Evolutionary conservation across 1,140 invertebrate genomes (phyloP).

Genomic region (Ephestia elutella): DNA sequence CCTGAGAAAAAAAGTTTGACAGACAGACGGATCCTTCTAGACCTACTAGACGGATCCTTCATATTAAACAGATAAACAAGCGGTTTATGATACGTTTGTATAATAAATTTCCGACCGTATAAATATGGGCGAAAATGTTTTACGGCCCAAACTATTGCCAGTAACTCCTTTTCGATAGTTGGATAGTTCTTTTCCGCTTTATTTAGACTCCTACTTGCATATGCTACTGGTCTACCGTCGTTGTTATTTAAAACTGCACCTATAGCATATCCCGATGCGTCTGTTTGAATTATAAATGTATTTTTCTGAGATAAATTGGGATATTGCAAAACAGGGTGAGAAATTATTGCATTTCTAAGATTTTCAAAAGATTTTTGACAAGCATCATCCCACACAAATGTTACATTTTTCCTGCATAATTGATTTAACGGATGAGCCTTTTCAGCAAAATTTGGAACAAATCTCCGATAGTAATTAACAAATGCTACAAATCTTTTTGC

Average conservation of each 20-base stretch:
- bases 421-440: conserved; percentile 3
- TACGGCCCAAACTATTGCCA: too few species aligned
- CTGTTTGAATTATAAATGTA: conserved; percentile 5
- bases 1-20: too few species aligned
- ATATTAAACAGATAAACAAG: conserved; percentile 27
- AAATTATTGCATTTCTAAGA: conserved; percentile 13
- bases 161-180: conserved; percentile 35
- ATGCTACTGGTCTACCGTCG: conserved; percentile 21
- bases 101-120: conserved; percentile 20
- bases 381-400: not conserved
- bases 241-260: conserved; percentile 18
- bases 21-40: too few species aligned
- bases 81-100: conserved; percentile 64
- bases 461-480: conserved; percentile 11
- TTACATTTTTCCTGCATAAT: not conserved
- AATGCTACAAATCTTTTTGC: conserved; percentile 36
- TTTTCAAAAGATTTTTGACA: conserved; percentile 3
- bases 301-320: conserved; percentile 3
- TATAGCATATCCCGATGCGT: conserved; percentile 2
- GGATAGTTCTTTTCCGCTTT: conserved; percentile 37
- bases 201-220: conserved; percentile 29
- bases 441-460: too few species aligned
- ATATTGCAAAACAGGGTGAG: conserved; percentile 8
- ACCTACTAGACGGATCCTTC: conserved; percentile 19
- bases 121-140: conserved; percentile 27